A percentile compares a stretch with the other conserved stretches of the same genome.
phyloP scores from a whole-genome alignment of 2,113 vertebrate genomes.

The Chunga burmeisteri region DNA sequence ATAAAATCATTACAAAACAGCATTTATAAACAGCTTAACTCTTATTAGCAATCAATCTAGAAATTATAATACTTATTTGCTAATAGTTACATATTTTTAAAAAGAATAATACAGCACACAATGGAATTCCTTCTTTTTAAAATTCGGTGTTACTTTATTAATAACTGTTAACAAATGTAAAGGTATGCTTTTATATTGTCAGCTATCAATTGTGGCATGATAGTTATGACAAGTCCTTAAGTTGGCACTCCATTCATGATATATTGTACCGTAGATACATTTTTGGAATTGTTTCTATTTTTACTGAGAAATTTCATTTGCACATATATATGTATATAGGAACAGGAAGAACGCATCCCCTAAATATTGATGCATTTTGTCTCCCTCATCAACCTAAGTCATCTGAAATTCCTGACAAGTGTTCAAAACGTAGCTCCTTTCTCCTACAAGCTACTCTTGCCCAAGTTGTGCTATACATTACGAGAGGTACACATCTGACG shows the following conservation, averaged over 20 bases:
- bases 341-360: background rate
- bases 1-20: slow-evolving; percentile 23
- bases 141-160: background rate
- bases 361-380: background rate
- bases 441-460: background rate
- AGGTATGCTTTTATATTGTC: background rate
- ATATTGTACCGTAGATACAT: background rate
- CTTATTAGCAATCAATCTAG: background rate
- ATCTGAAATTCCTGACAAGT: background rate
- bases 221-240: background rate
- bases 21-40: background rate
- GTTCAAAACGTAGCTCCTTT: background rate
- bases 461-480: background rate
- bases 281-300: background rate
- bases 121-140: background rate
- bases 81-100: background rate
- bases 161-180: background rate
- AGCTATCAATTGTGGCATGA: background rate
- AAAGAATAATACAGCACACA: background rate
- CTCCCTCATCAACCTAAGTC: background rate
- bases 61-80: background rate
- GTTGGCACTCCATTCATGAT: background rate
- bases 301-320: background rate
- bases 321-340: background rate
- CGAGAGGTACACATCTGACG: background rate